phyloP scores from a whole-genome alignment of 2,797 vertebrate species.

The Liparis tanakae region DNA sequence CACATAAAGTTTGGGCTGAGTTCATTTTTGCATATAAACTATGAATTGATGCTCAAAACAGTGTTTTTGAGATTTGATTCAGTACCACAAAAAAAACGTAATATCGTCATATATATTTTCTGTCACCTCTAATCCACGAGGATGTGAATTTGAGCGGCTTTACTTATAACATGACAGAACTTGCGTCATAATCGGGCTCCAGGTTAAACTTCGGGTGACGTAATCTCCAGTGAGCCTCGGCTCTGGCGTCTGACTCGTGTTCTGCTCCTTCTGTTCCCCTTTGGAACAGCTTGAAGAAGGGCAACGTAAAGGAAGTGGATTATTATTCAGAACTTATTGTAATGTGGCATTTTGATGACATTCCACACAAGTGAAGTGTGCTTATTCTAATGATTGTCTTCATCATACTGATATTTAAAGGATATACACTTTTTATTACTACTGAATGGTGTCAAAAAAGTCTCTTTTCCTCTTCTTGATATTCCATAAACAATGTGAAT shows the following conservation, averaged over 20 bases:
- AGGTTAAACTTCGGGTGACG: not conserved
- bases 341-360: slow-evolving; percentile 34
- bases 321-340: slow-evolving; percentile 25
- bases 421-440: not conserved
- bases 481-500: not conserved
- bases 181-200: not conserved
- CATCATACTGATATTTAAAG: not conserved
- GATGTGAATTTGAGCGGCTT: not conserved
- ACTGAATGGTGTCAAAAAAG: not conserved
- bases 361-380: not conserved
- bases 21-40: not conserved
- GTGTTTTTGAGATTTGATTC: no score
- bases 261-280: not conserved
- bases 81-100: no score
- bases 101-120: no score
- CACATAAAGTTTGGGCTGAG: no score
- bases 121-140: no score
- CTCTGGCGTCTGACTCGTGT: no score
- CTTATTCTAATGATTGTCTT: not conserved
- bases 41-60: not conserved
- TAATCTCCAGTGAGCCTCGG: not conserved
- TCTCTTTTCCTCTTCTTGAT: not conserved
- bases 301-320: not conserved
- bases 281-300: not conserved
- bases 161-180: not conserved